Percentiles rank a stretch among this genome's conserved stretches.
Evolutionary conservation across 2,888 invertebrate species (phyloP).

Genomic region (Dynastes tityus): DNA sequence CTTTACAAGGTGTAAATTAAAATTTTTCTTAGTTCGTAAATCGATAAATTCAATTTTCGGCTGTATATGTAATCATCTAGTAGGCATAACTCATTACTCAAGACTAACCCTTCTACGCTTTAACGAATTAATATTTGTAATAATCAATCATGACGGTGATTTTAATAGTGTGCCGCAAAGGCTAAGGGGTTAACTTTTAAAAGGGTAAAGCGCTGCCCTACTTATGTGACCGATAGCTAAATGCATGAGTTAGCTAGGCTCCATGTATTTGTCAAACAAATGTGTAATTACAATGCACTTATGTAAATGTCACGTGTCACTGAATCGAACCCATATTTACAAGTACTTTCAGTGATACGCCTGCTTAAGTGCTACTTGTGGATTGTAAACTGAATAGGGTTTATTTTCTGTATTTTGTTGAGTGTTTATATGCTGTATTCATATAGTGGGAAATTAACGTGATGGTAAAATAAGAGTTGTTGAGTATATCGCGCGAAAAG

Average conservation of each 20-base stretch:
- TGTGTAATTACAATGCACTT: conserved; percentile 42
- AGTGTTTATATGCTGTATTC: background rate
- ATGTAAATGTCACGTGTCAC: conserved; percentile 49
- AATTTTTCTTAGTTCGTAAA: conserved; percentile 48
- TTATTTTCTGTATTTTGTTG: conserved; percentile 14
- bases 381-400: conserved; percentile 16
- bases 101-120: conserved; percentile 46
- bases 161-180: conserved; percentile 11
- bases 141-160: conserved; percentile 46
- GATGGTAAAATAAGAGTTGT: background rate
- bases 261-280: conserved; percentile 28
- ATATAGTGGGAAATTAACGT: conserved; percentile 15
- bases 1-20: conserved; percentile 54
- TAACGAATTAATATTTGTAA: conserved; percentile 41
- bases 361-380: conserved; percentile 28
- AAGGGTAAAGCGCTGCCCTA: conserved; percentile 19
- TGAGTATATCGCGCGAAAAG: too few species aligned
- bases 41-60: conserved; percentile 50
- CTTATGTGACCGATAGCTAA: conserved; percentile 3
- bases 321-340: conserved; percentile 35
- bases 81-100: conserved; percentile 47
- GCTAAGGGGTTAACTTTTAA: conserved; percentile 19
- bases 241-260: background rate
- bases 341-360: conserved; percentile 24
- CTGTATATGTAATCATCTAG: conserved; percentile 4